Conservation (phyloP, 1,140 invertebrate species). For the Dendroctonus ponderosae region DNA sequence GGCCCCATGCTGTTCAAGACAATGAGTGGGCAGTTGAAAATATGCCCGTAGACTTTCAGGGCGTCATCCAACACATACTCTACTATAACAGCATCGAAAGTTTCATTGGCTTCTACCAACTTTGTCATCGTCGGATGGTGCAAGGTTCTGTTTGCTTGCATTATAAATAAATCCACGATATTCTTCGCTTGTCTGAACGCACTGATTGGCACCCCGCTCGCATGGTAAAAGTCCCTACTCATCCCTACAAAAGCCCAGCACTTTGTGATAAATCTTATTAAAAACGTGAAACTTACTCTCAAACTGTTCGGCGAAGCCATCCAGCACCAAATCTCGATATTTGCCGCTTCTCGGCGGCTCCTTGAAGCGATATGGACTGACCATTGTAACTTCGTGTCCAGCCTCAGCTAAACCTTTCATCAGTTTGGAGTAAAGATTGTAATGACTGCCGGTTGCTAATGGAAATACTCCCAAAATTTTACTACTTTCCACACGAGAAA, state of each 20-base stretch:
- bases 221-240: no score
- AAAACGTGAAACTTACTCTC: constrained; percentile 11
- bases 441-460: constrained; percentile 66
- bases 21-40: constrained; percentile 36
- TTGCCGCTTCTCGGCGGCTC: constrained; percentile 43
- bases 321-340: constrained; percentile 29
- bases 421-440: constrained; percentile 64
- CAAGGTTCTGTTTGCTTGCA: no score
- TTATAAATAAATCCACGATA: no score
- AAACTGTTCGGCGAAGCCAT: constrained; percentile 9
- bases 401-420: constrained; percentile 61
- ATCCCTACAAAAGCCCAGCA: no score
- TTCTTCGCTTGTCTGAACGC: no score
- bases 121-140: no score
- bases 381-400: constrained; percentile 67
- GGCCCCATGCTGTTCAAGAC: constrained; percentile 34
- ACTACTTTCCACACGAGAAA: not conserved
- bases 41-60: constrained; percentile 50
- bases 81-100: constrained; percentile 65
- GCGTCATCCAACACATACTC: constrained; percentile 70
- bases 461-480: constrained; percentile 64
- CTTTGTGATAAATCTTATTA: no score
- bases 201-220: no score
- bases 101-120: constrained; percentile 34
- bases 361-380: constrained; percentile 60